These are phyloP conservation scores for Azorinus chamasolen DNA, from an alignment of 2,888 invertebrate species.

Conservation along the genomic window DNA sequence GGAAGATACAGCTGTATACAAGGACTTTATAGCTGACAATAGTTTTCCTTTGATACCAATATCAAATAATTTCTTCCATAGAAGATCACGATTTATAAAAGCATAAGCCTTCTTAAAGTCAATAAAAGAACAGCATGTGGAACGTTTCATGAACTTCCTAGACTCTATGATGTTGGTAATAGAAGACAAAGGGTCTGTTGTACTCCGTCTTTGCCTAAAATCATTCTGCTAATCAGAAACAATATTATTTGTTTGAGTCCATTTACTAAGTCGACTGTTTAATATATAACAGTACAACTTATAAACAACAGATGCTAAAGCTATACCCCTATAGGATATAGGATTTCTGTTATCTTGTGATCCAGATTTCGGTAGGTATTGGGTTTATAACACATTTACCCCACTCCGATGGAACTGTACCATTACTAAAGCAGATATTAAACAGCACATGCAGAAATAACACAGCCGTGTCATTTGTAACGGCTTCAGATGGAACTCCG, in stretches of 20 bases:
- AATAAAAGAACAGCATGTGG: constrained; percentile 11
- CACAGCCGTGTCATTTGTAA: constrained; percentile 26
- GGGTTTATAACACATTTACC: constrained; percentile 25
- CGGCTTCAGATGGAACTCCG: no score
- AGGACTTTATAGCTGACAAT: constrained; percentile 9
- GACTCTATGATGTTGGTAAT: constrained; percentile 3
- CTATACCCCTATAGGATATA: constrained; percentile 14
- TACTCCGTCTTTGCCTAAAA: neutral
- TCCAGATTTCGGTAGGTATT: constrained; percentile 13
- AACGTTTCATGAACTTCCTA: neutral
- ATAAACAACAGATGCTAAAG: constrained; percentile 11
- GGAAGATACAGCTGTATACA: constrained; percentile 4
- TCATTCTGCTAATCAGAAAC: constrained; percentile 6
- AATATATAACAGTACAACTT: constrained; percentile 19
- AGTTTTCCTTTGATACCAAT: constrained; percentile 16
- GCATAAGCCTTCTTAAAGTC: constrained; percentile 17
- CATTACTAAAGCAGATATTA: constrained; percentile 36
- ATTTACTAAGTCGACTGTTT: constrained; percentile 5
- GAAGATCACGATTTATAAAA: constrained; percentile 14
- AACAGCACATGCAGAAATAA: constrained; percentile 21
- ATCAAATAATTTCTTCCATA: constrained; percentile 10
- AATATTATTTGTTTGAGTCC: constrained; percentile 7
- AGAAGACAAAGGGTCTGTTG: constrained; percentile 2
- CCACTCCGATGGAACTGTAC: constrained; percentile 17
- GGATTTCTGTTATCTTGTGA: constrained; percentile 10